Evolutionary conservation across 2,888 invertebrate species (phyloP).

Genomic region (Tupiocoris notatus): DNA sequence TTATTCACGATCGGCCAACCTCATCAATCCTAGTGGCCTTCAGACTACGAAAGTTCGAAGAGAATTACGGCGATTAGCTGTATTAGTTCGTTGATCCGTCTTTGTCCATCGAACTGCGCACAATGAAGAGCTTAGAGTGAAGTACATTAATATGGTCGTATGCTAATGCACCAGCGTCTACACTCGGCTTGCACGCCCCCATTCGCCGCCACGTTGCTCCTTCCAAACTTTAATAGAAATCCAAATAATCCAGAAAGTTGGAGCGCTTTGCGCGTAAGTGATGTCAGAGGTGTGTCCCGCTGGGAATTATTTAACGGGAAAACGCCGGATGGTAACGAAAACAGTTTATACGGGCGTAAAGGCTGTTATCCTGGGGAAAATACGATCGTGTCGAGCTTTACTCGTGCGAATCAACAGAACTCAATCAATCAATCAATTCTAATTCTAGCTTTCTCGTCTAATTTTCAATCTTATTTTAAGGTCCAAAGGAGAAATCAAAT

Average conservation of each 20-base stretch:
- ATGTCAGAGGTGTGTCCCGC: neutral
- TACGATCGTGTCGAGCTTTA: no score
- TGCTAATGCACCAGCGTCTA: neutral
- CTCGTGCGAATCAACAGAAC: no score
- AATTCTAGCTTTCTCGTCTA: no score
- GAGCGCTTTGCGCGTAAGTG: neutral
- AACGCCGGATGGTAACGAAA: neutral
- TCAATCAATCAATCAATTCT: no score
- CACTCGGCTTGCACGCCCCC: neutral
- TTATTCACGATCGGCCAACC: neutral
- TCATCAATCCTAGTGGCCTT: neutral
- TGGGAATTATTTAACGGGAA: slow-evolving; percentile 2
- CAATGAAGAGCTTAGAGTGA: neutral
- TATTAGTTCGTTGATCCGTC: neutral
- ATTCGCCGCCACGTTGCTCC: neutral
- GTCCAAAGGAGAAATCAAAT: no score
- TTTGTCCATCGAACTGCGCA: neutral
- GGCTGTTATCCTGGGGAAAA: no score
- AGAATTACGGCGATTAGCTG: neutral
- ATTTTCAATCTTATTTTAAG: no score
- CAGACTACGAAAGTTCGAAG: neutral
- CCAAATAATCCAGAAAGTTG: neutral
- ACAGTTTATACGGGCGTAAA: neutral
- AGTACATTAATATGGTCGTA: slow-evolving; percentile 2
- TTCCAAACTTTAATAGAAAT: slow-evolving; percentile 6